Base-by-base conservation (phyloP, 2,888 invertebrate species). In the Nasonovia ribisnigri region DNA sequence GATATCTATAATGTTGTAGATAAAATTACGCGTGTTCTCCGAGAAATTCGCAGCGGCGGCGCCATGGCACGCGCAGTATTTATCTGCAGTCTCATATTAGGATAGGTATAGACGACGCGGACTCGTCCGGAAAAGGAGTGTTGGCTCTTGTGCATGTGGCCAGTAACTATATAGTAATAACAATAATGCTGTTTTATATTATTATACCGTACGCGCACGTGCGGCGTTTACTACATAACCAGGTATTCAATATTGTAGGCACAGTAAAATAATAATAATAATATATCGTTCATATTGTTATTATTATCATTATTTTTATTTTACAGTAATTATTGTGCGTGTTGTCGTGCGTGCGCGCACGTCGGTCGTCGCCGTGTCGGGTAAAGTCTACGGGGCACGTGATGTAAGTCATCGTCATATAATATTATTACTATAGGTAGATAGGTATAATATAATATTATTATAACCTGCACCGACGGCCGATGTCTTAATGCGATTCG, bases 41-140 rank as follows among this genome's bases (percentile, higher is more conserved):
- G 67, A n/a, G n/a, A 67, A 67, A 67, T 67, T 67, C 13, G 67
- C n/a, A 1, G 67, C 60, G 60, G n/a, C n/a, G 67, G 67, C 67
- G 67, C 67, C 67, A 67, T n/a, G 67, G 67, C 67, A 67, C 67
- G 67, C n/a, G 67, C 67, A 67, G 67, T n/a, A n/a, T n/a, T n/a
- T n/a, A n/a, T n/a, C n/a, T n/a, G n/a, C n/a, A n/a, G n/a, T n/a
- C n/a, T n/a, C n/a, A n/a, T n/a, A n/a, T n/a, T n/a, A n/a, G n/a
- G n/a, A n/a, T n/a, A n/a, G n/a, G n/a, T n/a, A n/a, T n/a, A 67
- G n/a, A 67, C 67, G 13, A 67, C 13, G 13, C 67, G n/a, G 67
- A 67, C n/a, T 67, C 13, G n/a, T 67, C 67, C 67, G 13, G n/a
- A 67, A 67, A 67, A 67, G 67, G 67, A n/a, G n/a, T n/a, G 60